Conservation (phyloP, 2,888 invertebrate species). For the Megamerina dolium region DNA sequence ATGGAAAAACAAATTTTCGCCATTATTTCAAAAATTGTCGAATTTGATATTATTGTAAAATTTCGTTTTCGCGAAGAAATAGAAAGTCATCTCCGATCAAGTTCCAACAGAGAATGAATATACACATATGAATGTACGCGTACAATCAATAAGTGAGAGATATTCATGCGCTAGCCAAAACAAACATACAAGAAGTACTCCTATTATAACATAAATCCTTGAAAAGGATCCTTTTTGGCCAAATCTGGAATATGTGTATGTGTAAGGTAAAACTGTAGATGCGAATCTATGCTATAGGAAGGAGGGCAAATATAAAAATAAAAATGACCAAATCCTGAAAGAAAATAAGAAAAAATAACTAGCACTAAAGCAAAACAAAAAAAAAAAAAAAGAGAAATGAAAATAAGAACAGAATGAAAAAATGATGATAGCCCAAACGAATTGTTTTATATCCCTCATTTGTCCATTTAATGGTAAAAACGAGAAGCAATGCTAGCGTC, state of each 20-base stretch:
- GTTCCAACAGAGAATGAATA: no score
- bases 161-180: no score
- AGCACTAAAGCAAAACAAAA: not conserved
- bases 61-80: no score
- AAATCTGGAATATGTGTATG: no score
- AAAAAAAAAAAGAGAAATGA: not conserved
- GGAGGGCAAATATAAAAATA: not conserved
- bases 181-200: not conserved
- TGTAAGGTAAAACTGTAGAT: not conserved
- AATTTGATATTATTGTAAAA: no score
- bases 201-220: slow-evolving; percentile 2
- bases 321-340: not conserved
- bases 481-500: slow-evolving; percentile 20
- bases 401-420: slow-evolving; percentile 4
- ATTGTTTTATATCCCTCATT: slow-evolving; percentile 47
- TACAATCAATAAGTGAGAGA: slow-evolving; percentile 2
- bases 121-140: not conserved
- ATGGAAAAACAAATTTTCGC: no score
- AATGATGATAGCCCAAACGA: slow-evolving; percentile 35
- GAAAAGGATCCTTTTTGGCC: slow-evolving; percentile 1
- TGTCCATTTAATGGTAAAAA: slow-evolving; percentile 45
- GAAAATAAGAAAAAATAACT: not conserved
- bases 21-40: no score
- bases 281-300: not conserved
- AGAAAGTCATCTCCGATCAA: no score